A percentile compares a stretch with the other conserved stretches of the same genome.
Conservation (phyloP, 2,113 vertebrate genomes). For the Peucedramus taeniatus region DNA sequence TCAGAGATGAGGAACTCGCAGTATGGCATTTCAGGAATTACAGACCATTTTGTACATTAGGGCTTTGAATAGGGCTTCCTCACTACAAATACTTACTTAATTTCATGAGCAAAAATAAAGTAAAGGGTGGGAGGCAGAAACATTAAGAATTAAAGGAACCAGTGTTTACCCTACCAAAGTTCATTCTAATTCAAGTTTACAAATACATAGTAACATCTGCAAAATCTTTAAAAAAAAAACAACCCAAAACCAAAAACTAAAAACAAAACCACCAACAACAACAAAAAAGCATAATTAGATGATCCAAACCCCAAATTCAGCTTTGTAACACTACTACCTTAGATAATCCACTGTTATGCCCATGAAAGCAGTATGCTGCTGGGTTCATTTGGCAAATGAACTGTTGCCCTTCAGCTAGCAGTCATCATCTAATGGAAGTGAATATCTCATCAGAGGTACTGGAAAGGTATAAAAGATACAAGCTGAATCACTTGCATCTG, state of each 20-base stretch:
- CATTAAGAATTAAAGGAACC: not conserved
- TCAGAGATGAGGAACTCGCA: not conserved
- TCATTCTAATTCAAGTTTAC: not conserved
- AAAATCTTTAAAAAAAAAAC: not conserved
- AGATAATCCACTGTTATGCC: not conserved
- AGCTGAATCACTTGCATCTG: not conserved
- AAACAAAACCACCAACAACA: too few relatives aligned
- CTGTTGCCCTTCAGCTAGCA: not conserved
- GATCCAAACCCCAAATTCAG: not conserved
- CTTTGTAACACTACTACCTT: not conserved
- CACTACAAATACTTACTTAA: not conserved
- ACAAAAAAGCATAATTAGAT: not conserved
- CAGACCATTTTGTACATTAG: not conserved
- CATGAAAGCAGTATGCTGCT: not conserved
- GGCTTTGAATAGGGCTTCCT: not conserved
- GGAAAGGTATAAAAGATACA: not conserved
- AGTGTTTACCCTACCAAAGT: not conserved
- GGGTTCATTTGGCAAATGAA: not conserved
- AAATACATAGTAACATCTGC: not conserved
- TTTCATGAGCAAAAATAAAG: not conserved
- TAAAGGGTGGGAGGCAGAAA: not conserved
- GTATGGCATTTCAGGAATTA: not conserved
- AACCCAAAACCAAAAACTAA: not conserved
- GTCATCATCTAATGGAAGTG: not conserved
- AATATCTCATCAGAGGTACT: not conserved